These are phyloP conservation scores for Poecilia picta DNA, from an alignment of 2,797 vertebrate species.

Conservation along the genomic window DNA sequence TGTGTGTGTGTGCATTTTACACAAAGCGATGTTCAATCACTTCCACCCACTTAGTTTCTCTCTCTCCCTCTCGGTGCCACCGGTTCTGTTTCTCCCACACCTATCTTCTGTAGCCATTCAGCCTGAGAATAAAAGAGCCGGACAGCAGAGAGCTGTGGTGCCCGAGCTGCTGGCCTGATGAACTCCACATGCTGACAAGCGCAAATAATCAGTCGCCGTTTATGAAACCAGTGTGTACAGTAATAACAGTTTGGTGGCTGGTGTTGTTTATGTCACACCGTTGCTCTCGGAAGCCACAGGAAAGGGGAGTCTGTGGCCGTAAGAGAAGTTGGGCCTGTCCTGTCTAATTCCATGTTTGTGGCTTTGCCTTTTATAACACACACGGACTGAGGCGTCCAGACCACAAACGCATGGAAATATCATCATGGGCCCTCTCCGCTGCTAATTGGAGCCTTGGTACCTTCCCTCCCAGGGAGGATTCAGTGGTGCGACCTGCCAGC, in stretches of 20 bases:
- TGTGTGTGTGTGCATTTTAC: constrained; percentile 19
- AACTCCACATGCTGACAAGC: constrained; percentile 56
- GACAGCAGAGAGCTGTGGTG: constrained; percentile 28
- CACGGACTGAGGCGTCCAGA: constrained; percentile 67
- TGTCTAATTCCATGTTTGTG: constrained; percentile 84
- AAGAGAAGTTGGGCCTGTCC: constrained; percentile 72
- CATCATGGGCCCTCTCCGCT: constrained; percentile 76
- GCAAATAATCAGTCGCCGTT: constrained; percentile 53
- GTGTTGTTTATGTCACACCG: constrained; percentile 72
- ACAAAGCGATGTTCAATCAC: constrained; percentile 64
- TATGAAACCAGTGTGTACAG: constrained; percentile 25
- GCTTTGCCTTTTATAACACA: constrained; percentile 82
- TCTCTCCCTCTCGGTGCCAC: constrained; percentile 46
- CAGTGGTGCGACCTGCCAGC: constrained; percentile 56
- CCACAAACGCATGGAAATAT: constrained; percentile 83
- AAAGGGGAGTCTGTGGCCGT: constrained; percentile 73
- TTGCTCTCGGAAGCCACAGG: constrained; percentile 61
- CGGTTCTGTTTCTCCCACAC: constrained; percentile 66
- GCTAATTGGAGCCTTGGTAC: constrained; percentile 83
- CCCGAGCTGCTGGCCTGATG: constrained; percentile 40
- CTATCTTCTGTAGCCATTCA: constrained; percentile 49
- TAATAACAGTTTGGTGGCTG: constrained; percentile 50
- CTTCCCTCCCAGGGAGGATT: constrained; percentile 68
- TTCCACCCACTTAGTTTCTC: constrained; percentile 66
- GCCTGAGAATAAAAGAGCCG: constrained; percentile 47